A percentile compares a stretch with the other conserved stretches of the same genome.
Conservation (phyloP, 1,140 invertebrate genomes). For the Apis mellifera region DNA sequence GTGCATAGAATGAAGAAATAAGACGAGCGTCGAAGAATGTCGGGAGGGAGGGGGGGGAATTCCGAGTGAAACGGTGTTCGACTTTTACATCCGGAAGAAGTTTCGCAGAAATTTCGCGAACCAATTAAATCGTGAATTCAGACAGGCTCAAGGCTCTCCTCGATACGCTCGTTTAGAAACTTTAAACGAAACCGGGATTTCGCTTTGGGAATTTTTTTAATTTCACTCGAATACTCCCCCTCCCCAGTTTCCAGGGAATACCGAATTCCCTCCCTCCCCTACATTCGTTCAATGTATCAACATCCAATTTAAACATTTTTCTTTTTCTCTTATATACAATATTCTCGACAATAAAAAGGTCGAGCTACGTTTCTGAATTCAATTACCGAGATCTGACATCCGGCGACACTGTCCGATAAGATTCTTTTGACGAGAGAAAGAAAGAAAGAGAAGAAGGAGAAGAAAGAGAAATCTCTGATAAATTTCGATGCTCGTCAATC, state of each 20-base stretch:
- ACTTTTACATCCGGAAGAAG: slow-evolving; percentile 9
- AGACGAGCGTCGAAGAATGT: slow-evolving; percentile 27
- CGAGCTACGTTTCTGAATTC: background rate
- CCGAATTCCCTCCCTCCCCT: background rate
- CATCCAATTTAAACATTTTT: slow-evolving; percentile 3
- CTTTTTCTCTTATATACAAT: background rate
- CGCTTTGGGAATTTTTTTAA: slow-evolving; percentile 18
- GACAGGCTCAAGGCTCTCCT: slow-evolving; percentile 11
- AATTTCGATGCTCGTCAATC: slow-evolving; percentile 42
- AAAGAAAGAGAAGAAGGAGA: background rate
- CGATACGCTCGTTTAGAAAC: slow-evolving; percentile 22
- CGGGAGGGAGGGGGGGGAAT: too few relatives aligned
- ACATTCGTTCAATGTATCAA: slow-evolving; percentile 10
- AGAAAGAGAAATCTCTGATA: background rate
- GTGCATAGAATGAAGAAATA: background rate
- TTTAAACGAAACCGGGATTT: slow-evolving; percentile 20
- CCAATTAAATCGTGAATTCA: slow-evolving; percentile 29
- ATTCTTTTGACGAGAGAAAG: background rate
- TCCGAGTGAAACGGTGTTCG: background rate
- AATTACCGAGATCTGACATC: slow-evolving; percentile 14
- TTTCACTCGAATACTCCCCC: background rate
- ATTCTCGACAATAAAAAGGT: background rate
- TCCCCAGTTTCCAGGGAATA: background rate
- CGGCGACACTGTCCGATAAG: background rate
- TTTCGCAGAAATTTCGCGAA: slow-evolving; percentile 26